These are phyloP conservation scores for Marcusenius ussheri DNA, from an alignment of 2,113 vertebrate species.

Conservation along the genomic window DNA sequence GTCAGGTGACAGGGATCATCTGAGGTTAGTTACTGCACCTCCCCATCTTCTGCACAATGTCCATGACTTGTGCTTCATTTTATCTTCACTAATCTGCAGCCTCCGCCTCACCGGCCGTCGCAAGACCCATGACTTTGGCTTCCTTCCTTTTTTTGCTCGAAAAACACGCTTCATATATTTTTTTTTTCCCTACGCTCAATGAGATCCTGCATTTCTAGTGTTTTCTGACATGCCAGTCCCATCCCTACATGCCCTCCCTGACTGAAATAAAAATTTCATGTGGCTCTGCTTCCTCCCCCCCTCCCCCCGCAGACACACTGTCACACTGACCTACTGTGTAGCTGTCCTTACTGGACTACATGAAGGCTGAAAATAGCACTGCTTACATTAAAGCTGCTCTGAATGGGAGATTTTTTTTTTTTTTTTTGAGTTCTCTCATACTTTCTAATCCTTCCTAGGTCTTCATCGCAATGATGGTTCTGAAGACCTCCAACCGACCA, in stretches of 20 bases:
- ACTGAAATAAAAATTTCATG: background rate
- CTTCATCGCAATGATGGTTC: background rate
- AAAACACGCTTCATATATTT: background rate
- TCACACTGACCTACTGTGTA: background rate
- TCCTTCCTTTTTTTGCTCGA: background rate
- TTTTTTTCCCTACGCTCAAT: background rate
- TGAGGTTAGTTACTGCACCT: background rate
- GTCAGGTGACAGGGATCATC: background rate
- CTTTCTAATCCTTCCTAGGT: background rate
- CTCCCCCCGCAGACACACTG: background rate
- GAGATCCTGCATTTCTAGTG: background rate
- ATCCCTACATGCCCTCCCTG: background rate
- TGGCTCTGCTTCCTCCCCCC: background rate
- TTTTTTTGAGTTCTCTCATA: background rate
- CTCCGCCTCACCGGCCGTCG: background rate
- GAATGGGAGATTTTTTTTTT: background rate
- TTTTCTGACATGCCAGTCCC: background rate
- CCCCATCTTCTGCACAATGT: background rate
- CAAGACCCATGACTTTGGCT: background rate
- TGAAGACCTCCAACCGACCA: background rate
- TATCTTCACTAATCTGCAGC: background rate
- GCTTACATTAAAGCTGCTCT: background rate
- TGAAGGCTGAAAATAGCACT: background rate
- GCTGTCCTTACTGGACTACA: background rate
- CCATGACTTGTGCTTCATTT: background rate